Conservation (phyloP, 2,113 vertebrate species). For the Hemibagrus wyckioides region DNA sequence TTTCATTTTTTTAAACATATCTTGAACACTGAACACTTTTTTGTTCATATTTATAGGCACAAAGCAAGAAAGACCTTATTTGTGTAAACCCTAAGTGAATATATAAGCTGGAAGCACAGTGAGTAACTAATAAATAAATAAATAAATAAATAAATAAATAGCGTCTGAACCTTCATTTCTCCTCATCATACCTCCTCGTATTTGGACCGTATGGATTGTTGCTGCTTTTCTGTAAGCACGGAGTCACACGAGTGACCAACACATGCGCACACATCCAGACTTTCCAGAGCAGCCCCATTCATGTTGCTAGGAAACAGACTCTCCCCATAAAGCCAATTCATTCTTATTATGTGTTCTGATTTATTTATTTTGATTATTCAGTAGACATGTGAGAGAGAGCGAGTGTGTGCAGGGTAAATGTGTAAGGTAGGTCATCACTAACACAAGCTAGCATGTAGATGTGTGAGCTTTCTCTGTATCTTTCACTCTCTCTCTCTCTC, state of each 20-base stretch:
- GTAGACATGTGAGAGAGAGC: slow-evolving; percentile 21
- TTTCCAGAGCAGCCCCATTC: slow-evolving; percentile 65
- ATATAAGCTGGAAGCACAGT: not conserved
- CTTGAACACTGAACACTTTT: not conserved
- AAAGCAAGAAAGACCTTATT: not conserved
- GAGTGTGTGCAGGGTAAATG: slow-evolving; percentile 33
- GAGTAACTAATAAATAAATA: too few relatives aligned
- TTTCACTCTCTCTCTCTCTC: not conserved
- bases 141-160: not conserved
- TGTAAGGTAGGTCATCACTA: slow-evolving; percentile 14
- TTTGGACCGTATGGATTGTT: slow-evolving; percentile 27
- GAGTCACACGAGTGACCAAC: slow-evolving; percentile 5
- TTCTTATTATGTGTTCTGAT: slow-evolving; percentile 56
- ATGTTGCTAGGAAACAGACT: slow-evolving; percentile 80
- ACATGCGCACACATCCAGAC: slow-evolving; percentile 40
- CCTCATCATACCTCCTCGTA: not conserved
- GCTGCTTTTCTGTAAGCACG: not conserved
- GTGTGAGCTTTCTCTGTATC: not conserved
- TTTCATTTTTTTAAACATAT: not conserved
- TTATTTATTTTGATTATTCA: slow-evolving; percentile 64
- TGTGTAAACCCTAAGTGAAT: not conserved
- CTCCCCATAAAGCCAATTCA: slow-evolving; percentile 59
- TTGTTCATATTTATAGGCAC: not conserved
- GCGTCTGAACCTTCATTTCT: not conserved
- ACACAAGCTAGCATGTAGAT: not conserved